Conservation (phyloP, 2,113 vertebrate genomes). For the Anguilla rostrata region DNA sequence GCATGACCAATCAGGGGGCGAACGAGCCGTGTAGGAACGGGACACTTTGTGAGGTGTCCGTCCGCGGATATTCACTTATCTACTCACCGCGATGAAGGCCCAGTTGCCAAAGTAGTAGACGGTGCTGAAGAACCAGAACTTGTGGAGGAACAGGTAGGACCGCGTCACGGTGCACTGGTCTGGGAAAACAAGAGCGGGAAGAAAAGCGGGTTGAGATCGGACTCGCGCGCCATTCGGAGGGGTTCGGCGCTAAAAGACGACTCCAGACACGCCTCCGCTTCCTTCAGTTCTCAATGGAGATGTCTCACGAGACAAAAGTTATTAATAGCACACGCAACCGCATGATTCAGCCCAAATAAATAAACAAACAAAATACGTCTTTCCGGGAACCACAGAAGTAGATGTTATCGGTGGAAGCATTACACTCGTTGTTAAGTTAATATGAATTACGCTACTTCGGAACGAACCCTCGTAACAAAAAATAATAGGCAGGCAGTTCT, state of each 20-base stretch:
- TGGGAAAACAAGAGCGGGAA: constrained; percentile 60
- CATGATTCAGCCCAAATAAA: neutral
- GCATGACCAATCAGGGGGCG: neutral
- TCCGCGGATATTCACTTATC: neutral
- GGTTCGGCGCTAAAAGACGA: neutral
- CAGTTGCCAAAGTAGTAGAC: constrained; percentile 98
- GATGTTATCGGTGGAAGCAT: neutral
- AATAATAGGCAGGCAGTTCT: neutral
- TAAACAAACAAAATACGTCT: neutral
- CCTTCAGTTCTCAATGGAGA: too few relatives aligned
- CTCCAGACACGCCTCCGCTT: too few relatives aligned
- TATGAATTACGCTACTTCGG: neutral
- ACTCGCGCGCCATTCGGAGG: neutral
- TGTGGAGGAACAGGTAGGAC: constrained; percentile 94
- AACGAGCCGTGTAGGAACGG: neutral
- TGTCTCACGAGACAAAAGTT: too few relatives aligned
- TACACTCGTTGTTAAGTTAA: neutral
- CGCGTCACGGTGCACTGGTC: constrained; percentile 93
- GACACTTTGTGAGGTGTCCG: too few relatives aligned
- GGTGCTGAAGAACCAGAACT: constrained; percentile 98
- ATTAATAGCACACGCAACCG: too few relatives aligned
- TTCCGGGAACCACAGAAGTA: neutral
- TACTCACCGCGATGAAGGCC: constrained; percentile 93
- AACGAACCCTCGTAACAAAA: neutral
- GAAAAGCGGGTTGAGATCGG: neutral